Base-by-base conservation (phyloP, 2,797 vertebrate species). In the Philypnodon macrostomus region DNA sequence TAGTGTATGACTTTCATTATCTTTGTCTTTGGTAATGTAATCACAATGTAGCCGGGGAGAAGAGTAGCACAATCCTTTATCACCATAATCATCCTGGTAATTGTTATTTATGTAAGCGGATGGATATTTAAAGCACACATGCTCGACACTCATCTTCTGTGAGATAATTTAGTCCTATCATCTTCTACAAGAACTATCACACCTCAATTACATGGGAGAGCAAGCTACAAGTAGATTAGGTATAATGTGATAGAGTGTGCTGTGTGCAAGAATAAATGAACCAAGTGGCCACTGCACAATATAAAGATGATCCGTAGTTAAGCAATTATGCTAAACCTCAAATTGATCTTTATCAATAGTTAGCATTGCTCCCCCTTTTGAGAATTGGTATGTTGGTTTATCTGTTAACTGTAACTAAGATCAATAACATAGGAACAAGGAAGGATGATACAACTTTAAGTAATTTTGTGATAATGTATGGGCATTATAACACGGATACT, bases 1-100 rank as follows among this genome's bases (percentile, higher is more conserved):
- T 61, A 73, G 56, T 40, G 48, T 63, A 60, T 59, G 62, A 72
- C 70, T 72, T 66, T 59, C 59, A 77, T 76, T 78, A 76, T 71
- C 75, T 67, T 50, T 62, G 63, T 56, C 40, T 29, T 55, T 35
- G 56, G 36, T 54, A 69, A 73, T 70, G 55, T 58, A 68, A 76
- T 73, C 65, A 58, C 48, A 63, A 54, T 26, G 41, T 36, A 57
- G 67, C 70, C 63, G 0, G 6, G 30, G 58, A 72, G 57, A 49
- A 77, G 19, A 41, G 58, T 6, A 49, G 59, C 62, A 1, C 49
- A 57, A 73, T 73, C 59, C 41, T 73, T 71, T 63, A 62, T 75
- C 64, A 60, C 60, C 30, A 42, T 69, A 62, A 65, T 73, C 60
- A 46, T 58, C 35, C 3, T 59, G 14, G 12, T 67, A 71, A 77